These are phyloP conservation scores for Hecatera dysodea DNA, from an alignment of 2,888 invertebrate species.

Conservation along the genomic window DNA sequence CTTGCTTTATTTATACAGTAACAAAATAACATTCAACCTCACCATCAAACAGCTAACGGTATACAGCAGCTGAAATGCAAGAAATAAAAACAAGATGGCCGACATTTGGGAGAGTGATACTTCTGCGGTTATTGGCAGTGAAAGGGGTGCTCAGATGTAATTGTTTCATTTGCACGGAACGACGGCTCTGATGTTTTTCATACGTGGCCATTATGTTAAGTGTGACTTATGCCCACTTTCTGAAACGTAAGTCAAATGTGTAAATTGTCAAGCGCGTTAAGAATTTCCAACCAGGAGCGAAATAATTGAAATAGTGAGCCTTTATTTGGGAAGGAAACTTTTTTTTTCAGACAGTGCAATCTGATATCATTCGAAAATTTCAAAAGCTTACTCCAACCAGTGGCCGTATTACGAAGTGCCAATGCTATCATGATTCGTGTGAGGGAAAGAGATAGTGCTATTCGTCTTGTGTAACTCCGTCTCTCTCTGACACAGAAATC, in stretches of 20 bases:
- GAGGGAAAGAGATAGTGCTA: too few species aligned
- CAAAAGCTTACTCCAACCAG: too few species aligned
- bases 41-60: neutral
- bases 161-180: constrained; percentile 9
- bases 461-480: too few species aligned
- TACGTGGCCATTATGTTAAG: neutral
- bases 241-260: neutral
- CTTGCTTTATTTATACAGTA: neutral
- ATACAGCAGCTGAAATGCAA: constrained; percentile 31
- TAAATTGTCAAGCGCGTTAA: neutral
- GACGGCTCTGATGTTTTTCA: neutral
- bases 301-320: too few species aligned
- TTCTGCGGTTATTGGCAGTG: constrained; percentile 59
- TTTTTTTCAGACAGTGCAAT: neutral
- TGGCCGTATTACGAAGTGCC: too few species aligned
- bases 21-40: too few species aligned
- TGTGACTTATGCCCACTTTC: neutral
- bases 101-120: constrained; percentile 71
- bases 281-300: neutral
- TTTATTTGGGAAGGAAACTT: neutral
- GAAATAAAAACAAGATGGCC: constrained; percentile 69
- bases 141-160: constrained; percentile 54
- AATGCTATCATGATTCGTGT: too few species aligned
- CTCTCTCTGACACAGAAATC: too few species aligned
- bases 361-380: neutral